Conservation (phyloP, 2,113 vertebrate genomes). For the Atractosteus spatula region DNA sequence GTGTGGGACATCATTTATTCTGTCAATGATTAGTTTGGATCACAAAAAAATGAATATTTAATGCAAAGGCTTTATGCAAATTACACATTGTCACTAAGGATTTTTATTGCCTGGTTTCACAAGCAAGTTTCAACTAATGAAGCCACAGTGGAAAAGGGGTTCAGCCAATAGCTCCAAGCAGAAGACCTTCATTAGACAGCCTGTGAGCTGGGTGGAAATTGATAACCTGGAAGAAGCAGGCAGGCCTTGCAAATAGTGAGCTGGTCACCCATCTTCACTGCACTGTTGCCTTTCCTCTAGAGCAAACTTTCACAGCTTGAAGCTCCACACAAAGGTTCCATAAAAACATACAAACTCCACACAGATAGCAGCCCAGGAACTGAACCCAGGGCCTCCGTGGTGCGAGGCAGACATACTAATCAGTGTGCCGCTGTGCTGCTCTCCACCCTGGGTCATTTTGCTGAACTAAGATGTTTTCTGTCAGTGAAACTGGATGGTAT, state of each 20-base stretch:
- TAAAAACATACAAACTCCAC: no score
- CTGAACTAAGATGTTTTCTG: no score
- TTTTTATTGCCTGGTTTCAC: slow-evolving; percentile 12
- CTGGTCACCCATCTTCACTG: background rate
- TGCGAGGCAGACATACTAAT: no score
- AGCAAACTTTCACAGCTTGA: background rate
- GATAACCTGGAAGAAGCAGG: background rate
- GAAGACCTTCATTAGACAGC: background rate
- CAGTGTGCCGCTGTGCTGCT: background rate
- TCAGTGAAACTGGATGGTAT: no score
- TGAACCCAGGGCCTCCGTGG: no score
- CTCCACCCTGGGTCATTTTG: slow-evolving; percentile 9
- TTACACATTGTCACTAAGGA: background rate
- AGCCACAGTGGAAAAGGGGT: slow-evolving; percentile 5
- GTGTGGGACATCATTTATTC: background rate
- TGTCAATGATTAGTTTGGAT: slow-evolving; percentile 4
- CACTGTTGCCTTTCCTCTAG: background rate
- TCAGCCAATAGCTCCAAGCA: background rate
- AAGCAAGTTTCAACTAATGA: slow-evolving; percentile 3
- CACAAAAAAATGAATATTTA: slow-evolving; percentile 2
- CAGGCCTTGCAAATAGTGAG: background rate
- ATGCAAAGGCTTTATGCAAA: slow-evolving; percentile 15
- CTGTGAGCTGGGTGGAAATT: background rate
- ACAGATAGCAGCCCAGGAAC: no score
- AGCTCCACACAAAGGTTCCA: no score